These are phyloP conservation scores for Cirrhinus mrigala DNA, from an alignment of 2,797 vertebrate species.

Conservation along the genomic window DNA sequence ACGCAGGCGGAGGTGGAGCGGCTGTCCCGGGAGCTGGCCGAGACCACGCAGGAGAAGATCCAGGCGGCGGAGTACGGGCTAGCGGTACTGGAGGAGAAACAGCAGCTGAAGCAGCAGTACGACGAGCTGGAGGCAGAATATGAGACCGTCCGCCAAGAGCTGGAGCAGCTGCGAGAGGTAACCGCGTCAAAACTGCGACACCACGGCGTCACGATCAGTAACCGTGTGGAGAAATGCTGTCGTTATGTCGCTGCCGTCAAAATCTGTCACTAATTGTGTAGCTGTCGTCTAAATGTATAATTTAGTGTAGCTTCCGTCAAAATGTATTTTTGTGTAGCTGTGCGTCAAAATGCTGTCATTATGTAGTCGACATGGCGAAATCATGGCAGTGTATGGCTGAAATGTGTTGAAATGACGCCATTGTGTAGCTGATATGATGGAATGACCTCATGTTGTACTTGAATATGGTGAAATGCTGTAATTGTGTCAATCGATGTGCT, in stretches of 20 bases:
- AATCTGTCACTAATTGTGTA: too few relatives aligned
- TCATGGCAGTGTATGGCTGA: too few relatives aligned
- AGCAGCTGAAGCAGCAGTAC: slow-evolving; percentile 91
- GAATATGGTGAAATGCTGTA: fast-evolving
- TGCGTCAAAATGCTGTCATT: not conserved
- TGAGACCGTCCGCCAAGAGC: slow-evolving; percentile 87
- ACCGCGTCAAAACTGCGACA: not conserved
- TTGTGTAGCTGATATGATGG: not conserved
- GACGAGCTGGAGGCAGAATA: slow-evolving; percentile 93
- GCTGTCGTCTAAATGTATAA: too few relatives aligned
- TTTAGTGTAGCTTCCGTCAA: too few relatives aligned
- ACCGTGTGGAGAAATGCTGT: not conserved
- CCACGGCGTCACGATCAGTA: not conserved
- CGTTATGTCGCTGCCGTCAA: too few relatives aligned
- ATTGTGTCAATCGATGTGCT: not conserved
- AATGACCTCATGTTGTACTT: not conserved
- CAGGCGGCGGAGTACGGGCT: slow-evolving; percentile 96
- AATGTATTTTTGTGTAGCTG: too few relatives aligned
- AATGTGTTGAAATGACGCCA: not conserved
- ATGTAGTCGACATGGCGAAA: not conserved
- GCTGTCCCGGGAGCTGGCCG: slow-evolving; percentile 88
- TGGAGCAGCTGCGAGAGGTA: slow-evolving; percentile 96
- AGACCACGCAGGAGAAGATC: slow-evolving; percentile 94
- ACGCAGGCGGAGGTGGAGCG: slow-evolving; percentile 85
- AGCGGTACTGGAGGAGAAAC: slow-evolving; percentile 95